Base-by-base conservation (phyloP, 2,113 vertebrate species). In the Garra rufa region DNA sequence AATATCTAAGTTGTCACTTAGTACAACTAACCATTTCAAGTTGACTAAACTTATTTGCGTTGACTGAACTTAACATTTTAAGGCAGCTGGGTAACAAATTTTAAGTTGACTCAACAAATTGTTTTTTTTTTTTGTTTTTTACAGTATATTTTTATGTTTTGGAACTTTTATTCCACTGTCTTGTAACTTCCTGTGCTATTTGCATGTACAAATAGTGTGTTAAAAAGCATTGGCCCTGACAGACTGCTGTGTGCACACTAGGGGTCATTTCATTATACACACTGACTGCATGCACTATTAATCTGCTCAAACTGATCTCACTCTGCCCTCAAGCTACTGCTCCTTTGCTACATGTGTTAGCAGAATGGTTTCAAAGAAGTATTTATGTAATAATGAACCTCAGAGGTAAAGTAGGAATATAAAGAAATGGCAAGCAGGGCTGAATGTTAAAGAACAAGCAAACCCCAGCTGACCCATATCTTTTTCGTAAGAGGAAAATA, bases 281-380 rank as follows among this genome's bases (percentile, higher is more conserved):
- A 77, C 30, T 46, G 14, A 63, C 76, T 65, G 41, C 57, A 61
- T 80, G 57, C 59, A 80, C 57, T 46, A 48, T 63, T 80, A 80
- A 63, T 80, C 77, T 65, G 57, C 59, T 65, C 57, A 48, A 65
- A 63, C 15, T 11, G 24, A 78, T 78, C 41, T 80, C 24, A 19
- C 41, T 65, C 24, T 30, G 57, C 57, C 43, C 57, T 63, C 24
- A 63, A 79, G 24, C 77, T 78, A 24, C 76, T 59, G 21, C 34
- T 61, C 34, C 19, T 26, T 61, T 78, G 76, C 76, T 26, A 57
- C 55, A 43, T 78, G 38, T 65, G 11, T 61, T 59, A 78, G 14
- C 43, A 6, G 15, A 79, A 15, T 21, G 15, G 24, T 65, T 80
- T 30, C 15, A 80, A 30, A 77, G 2, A 77, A 48, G 59, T 80